Evolutionary conservation across 2,113 vertebrate genomes (phyloP).

Genomic region (Solea senegalensis): DNA sequence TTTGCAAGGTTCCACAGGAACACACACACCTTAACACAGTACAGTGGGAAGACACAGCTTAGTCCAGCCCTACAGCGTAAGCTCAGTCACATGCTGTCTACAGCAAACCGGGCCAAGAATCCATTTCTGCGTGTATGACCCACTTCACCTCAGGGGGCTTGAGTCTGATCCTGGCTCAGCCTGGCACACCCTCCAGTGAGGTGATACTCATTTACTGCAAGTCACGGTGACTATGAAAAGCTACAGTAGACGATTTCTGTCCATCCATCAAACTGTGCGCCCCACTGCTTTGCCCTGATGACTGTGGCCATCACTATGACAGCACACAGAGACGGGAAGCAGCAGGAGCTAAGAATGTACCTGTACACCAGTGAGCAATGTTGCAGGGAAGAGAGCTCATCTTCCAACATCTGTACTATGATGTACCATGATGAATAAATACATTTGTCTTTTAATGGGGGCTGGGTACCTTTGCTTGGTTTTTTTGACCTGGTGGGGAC

Average conservation of each 20-base stretch:
- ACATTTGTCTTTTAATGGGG: too few relatives aligned
- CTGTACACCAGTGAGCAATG: too few relatives aligned
- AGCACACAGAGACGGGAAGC: too few relatives aligned
- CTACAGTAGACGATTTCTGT: background rate
- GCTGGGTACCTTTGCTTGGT: too few relatives aligned
- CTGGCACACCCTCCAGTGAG: constrained; percentile 16
- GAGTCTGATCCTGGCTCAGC: constrained; percentile 15
- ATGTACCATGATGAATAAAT: too few relatives aligned
- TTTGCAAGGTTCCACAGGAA: background rate
- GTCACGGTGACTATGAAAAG: background rate
- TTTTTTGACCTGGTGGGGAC: too few relatives aligned
- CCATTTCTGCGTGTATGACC: constrained; percentile 32
- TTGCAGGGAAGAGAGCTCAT: too few relatives aligned
- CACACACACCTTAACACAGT: constrained; percentile 29
- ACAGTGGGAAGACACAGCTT: constrained; percentile 45
- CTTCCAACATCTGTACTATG: too few relatives aligned
- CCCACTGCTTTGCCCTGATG: too few relatives aligned
- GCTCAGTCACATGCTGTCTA: constrained; percentile 67
- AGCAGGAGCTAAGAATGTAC: too few relatives aligned
- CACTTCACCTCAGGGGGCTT: constrained; percentile 38
- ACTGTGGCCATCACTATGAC: too few relatives aligned
- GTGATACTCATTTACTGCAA: constrained; percentile 12
- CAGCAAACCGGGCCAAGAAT: constrained; percentile 56
- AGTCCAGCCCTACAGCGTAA: constrained; percentile 61
- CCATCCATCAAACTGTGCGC: too few relatives aligned